Evolutionary conservation across 2,888 invertebrate species (phyloP).

Genomic region (Cerceris rybyensis): DNA sequence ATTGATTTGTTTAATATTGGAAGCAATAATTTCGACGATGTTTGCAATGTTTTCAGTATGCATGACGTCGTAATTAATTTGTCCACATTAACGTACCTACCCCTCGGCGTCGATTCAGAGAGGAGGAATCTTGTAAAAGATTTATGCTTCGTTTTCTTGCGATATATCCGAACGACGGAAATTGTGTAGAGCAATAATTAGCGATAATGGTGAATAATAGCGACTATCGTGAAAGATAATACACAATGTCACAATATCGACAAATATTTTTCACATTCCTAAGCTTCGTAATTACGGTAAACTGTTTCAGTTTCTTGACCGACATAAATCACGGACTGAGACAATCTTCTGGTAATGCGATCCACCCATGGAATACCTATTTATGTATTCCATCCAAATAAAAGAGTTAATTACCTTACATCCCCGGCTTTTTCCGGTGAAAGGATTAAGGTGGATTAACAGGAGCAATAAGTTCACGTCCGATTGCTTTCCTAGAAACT

Average conservation of each 20-base stretch:
- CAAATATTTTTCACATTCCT: no score
- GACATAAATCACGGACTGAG: conserved; percentile 1
- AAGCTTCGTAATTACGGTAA: neutral
- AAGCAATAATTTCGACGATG: neutral
- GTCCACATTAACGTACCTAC: neutral
- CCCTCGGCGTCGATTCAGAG: neutral
- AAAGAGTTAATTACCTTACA: no score
- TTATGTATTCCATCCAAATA: neutral
- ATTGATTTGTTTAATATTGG: no score
- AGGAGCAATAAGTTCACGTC: conserved; percentile 5
- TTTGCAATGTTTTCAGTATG: neutral
- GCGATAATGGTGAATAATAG: neutral
- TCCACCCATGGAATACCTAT: conserved; percentile 12
- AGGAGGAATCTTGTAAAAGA: no score
- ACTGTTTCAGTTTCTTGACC: neutral
- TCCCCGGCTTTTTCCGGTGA: neutral
- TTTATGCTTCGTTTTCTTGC: no score
- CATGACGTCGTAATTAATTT: neutral
- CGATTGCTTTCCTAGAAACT: conserved; percentile 10
- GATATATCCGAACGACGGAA: neutral
- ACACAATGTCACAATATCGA: no score
- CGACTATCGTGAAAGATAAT: conserved; percentile 12
- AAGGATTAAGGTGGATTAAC: conserved; percentile 2
- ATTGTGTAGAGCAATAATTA: conserved; percentile 20
- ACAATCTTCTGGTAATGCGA: neutral